Evolutionary conservation across 2,888 invertebrate species (phyloP), one percentile per base, ranked within the genome.

Genomic region (Lithophane leautieri): DNA sequence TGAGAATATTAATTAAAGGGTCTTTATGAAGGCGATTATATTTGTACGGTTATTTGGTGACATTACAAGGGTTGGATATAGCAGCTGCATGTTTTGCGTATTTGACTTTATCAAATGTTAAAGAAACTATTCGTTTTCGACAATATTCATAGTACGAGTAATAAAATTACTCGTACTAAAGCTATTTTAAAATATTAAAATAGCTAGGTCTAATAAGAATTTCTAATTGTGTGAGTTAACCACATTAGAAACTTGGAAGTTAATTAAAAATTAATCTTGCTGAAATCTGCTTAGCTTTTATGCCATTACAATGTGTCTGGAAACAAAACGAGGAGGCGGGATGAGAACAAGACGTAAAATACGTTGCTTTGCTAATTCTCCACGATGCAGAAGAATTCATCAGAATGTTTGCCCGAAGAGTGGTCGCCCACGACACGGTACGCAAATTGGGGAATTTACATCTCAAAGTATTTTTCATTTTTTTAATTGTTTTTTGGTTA

Each of bases 331-430:
- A 70, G 77, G 76, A 56, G 72, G 75, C 73, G 79, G 68, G 60
- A 84, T 71, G 70, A 81, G 78, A 79, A 74, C 69, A 80, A 80
- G 77, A 84, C 74, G 71, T 70, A 78, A 84, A 85, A 77, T 83
- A 80, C 85, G 81, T 83, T 84, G 86, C 79, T 83, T 86, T 82
- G 86, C 85, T 84, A 86, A 88, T 87, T 85, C 82, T 86, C 70
- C 79, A 90, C 90, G 90, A 90, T 91, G 89, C 87, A 87, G 83
- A 88, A 87, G 89, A 90, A 91, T 90, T 91, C 90, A 90, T 90
- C 90, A 85, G 86, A 88, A 88, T 86, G 83, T 81, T 88, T 81
- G 82, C 74, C 78, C 68, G 81, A 78, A 82, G 85, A 90, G 87
- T 86, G 86, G 86, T 85, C 70, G 75, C 73, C 61, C 81, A 66